phyloP scores from a whole-genome alignment of 2,888 invertebrate species.

The Pyrocoelia pectoralis region DNA sequence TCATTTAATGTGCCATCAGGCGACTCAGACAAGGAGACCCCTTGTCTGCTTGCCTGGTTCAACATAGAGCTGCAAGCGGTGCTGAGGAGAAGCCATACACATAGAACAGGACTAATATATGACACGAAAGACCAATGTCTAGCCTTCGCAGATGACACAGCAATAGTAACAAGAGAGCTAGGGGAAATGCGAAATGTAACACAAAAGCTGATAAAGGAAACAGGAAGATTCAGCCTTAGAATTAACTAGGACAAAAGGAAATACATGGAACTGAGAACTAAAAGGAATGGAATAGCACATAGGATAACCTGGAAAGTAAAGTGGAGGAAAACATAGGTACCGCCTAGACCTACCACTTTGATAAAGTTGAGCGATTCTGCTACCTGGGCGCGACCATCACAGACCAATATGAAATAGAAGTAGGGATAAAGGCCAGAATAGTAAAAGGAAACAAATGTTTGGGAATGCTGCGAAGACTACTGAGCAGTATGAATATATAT shows the following conservation, averaged over 20 bases:
- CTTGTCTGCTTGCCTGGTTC: not conserved
- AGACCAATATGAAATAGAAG: too few species aligned
- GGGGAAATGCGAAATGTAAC: not conserved
- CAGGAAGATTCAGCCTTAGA: not conserved
- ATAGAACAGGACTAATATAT: conserved; percentile 1
- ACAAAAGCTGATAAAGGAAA: not conserved
- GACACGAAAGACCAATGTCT: too few species aligned
- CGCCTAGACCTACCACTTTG: not conserved
- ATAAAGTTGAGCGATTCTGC: too few species aligned
- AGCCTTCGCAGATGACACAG: too few species aligned
- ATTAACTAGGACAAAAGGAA: not conserved
- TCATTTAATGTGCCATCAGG: too few species aligned
- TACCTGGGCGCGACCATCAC: too few species aligned
- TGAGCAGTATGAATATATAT: too few species aligned
- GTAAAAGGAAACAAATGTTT: too few species aligned
- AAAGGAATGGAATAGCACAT: not conserved
- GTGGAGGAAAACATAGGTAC: not conserved
- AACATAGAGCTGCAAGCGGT: not conserved
- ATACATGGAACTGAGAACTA: too few species aligned
- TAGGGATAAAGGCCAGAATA: too few species aligned
- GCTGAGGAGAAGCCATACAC: not conserved
- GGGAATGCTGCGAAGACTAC: too few species aligned
- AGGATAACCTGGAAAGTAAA: not conserved
- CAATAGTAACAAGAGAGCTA: not conserved
- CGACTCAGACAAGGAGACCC: not conserved